phyloP scores from a whole-genome alignment of 2,888 invertebrate species.

The Oscheius myriophilus region DNA sequence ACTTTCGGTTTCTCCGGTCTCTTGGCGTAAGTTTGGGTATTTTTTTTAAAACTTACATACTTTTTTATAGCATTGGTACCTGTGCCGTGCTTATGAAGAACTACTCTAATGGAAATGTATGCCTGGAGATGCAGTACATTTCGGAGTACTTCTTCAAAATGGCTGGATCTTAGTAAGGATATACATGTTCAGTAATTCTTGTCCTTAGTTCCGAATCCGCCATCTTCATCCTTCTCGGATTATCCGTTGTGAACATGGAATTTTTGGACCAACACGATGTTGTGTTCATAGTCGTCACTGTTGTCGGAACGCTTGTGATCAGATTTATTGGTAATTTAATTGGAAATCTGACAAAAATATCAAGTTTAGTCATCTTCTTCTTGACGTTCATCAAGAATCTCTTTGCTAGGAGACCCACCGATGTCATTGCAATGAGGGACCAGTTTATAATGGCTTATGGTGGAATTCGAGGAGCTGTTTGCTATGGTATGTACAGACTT shows the following conservation, averaged over 20 bases:
- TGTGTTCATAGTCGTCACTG: conserved; percentile 85
- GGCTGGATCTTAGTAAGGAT: conserved; percentile 9
- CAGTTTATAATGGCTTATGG: conserved; percentile 93
- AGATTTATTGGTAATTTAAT: conserved; percentile 82
- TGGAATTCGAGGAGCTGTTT: conserved; percentile 86
- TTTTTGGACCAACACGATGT: conserved; percentile 78
- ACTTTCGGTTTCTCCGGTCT: conserved; percentile 98
- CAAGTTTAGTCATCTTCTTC: conserved; percentile 36
- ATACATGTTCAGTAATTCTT: neutral
- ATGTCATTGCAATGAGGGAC: conserved; percentile 78
- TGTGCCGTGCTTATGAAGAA: conserved; percentile 88
- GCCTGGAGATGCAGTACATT: conserved; percentile 55
- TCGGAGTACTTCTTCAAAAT: conserved; percentile 75
- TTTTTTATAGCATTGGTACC: conserved; percentile 12
- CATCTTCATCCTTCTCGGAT: conserved; percentile 98
- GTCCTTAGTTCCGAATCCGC: conserved; percentile 87
- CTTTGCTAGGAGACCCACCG: conserved; percentile 79
- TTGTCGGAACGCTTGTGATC: conserved; percentile 88
- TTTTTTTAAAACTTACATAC: neutral
- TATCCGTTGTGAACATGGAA: conserved; percentile 87
- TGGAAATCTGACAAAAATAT: neutral
- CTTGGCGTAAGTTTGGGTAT: conserved; percentile 83
- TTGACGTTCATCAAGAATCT: conserved; percentile 85
- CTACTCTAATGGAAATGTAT: conserved; percentile 56
- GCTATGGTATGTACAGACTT: conserved; percentile 79